Conservation (phyloP, 2,888 invertebrate genomes). For the Synanthedon andrenaeformis region DNA sequence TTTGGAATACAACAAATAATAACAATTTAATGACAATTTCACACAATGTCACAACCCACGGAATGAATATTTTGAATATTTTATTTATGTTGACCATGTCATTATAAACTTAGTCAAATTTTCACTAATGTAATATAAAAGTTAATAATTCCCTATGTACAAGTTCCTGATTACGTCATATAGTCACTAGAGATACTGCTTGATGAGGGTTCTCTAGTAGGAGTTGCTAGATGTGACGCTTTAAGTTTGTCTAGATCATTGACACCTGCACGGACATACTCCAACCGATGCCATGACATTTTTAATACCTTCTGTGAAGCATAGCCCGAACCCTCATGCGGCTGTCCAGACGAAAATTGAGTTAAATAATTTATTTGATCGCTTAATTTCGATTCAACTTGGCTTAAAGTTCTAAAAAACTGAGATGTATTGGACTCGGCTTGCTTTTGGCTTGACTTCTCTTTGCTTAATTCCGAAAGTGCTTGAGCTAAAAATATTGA, state of each 20-base stretch:
- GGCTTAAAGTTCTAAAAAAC: conserved; percentile 89
- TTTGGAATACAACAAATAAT: no score
- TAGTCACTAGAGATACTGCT: conserved; percentile 47
- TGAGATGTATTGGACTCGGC: conserved; percentile 92
- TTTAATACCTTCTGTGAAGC: conserved; percentile 95
- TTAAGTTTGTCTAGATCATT: conserved; percentile 89
- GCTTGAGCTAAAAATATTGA: conserved; percentile 79
- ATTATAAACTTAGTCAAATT: no score
- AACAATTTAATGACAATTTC: no score
- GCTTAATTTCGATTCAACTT: conserved; percentile 89
- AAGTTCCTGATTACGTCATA: conserved; percentile 58
- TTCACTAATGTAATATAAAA: conserved; percentile 10
- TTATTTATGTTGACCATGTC: no score
- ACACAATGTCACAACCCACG: no score
- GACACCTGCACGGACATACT: conserved; percentile 91
- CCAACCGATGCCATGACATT: conserved; percentile 96
- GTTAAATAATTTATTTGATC: conserved; percentile 98
- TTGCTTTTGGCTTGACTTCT: conserved; percentile 93
- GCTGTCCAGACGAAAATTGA: conserved; percentile 97
- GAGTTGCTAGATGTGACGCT: conserved; percentile 74
- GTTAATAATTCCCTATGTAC: conserved; percentile 28
- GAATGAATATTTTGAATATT: no score
- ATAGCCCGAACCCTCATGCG: conserved; percentile 96
- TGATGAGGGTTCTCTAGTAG: conserved; percentile 32
- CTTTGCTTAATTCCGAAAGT: conserved; percentile 92